phyloP scores from a whole-genome alignment of 2,888 invertebrate species.

The Iphiclides podalirius region DNA sequence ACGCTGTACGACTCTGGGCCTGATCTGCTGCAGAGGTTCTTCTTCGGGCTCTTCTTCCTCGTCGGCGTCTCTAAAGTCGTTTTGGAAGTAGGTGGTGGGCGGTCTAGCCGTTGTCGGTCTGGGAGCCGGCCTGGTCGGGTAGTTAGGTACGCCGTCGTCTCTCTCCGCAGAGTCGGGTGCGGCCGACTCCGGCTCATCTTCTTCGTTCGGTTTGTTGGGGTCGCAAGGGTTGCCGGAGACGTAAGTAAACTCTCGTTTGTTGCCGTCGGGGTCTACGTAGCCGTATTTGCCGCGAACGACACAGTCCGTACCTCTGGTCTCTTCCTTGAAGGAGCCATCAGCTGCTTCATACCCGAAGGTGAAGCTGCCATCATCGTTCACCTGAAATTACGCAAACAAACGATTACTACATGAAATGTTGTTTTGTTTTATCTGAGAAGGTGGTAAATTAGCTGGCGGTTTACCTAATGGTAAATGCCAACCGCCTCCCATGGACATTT shows the following conservation, averaged over 20 bases:
- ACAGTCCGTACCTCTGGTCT: constrained; percentile 91
- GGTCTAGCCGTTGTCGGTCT: constrained; percentile 75
- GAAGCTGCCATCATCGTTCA: constrained; percentile 91
- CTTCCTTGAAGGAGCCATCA: constrained; percentile 92
- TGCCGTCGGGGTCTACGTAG: constrained; percentile 92
- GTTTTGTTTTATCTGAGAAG: no score
- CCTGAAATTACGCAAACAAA: constrained; percentile 61
- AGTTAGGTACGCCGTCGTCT: constrained; percentile 83
- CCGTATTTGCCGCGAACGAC: constrained; percentile 93
- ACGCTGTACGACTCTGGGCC: constrained; percentile 72
- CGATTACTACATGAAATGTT: no score
- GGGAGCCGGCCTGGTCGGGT: constrained; percentile 70
- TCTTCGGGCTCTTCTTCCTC: constrained; percentile 81
- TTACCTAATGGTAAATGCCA: no score
- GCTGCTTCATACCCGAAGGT: constrained; percentile 92
- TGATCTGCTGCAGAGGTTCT: constrained; percentile 68
- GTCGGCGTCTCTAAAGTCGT: constrained; percentile 83
- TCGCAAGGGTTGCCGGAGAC: constrained; percentile 93
- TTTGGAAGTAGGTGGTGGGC: constrained; percentile 86
- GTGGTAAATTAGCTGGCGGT: no score
- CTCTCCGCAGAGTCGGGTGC: constrained; percentile 80
- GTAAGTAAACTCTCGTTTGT: constrained; percentile 91
- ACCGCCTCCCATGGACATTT: no score
- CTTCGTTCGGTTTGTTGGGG: constrained; percentile 88
- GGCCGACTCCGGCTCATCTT: constrained; percentile 78